Evolutionary conservation across 2,113 vertebrate species (phyloP), one percentile per base, ranked within the genome.

Genomic region (Corythoichthys haematopterus): DNA sequence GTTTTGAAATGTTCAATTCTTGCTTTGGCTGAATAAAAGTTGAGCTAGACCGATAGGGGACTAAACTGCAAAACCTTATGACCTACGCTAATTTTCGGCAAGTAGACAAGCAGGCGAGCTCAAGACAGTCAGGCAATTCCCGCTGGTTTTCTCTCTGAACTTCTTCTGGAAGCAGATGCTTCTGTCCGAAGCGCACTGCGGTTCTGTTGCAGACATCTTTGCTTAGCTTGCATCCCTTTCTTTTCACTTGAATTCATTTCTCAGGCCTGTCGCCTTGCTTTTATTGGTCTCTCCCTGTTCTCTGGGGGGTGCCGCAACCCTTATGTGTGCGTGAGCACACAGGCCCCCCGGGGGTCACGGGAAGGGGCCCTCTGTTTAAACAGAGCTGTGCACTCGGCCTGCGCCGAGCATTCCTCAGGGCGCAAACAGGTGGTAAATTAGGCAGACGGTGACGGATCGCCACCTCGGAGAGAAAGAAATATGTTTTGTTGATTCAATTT

Each of bases 401-500:
- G 74, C 76, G 52, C 76, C 7, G 40, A 80, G 80, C 81, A 87
- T 88, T 90, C 87, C 85, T 81, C 58, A 3, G 72, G 74, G 79
- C 75, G 55, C 77, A 85, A 88, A 88, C 87, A 89, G 88, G 89
- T 89, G 85, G 80, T 91, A 88, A 88, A 89, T 90, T 85, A 88
- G 88, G 71, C 81, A 79, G 86, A 79, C 67, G 80, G 77, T 90
- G 89, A 89, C 80, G 77, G 88, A 91, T 89, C 71, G 87, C 88
- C 86, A 82, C 80, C 85, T 69, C 33, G 36, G 71, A 83, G 83
- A 89, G 80, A 85, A 77, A 89, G 86, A 90, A 88, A 90, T 90
- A 90, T 90, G 88, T 88, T 84, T 85, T 87, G 84, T 90, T 87
- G 81, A 86, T 91, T 89, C 87, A 74, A 82, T 89, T 90, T 88